Evolutionary conservation across 1,140 invertebrate genomes (phyloP).

Genomic region (Apis cerana): DNA sequence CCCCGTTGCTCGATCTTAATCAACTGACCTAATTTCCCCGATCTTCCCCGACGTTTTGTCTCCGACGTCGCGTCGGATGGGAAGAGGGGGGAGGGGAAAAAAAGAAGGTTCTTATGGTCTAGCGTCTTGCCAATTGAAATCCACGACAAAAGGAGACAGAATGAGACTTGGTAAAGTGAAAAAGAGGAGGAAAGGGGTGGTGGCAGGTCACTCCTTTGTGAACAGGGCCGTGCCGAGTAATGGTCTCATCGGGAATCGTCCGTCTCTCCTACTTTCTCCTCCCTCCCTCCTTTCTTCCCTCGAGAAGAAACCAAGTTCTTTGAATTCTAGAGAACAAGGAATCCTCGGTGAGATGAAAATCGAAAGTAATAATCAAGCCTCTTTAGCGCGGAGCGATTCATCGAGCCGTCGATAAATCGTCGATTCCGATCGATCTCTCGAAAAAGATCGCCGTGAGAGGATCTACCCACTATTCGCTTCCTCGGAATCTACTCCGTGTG

Average conservation of each 20-base stretch:
- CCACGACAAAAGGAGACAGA: conserved; percentile 57
- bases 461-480: neutral
- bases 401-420: neutral
- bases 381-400: neutral
- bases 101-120: conserved; percentile 20
- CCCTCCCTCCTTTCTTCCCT: neutral
- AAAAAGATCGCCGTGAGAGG: neutral
- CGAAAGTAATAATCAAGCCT: conserved; percentile 20
- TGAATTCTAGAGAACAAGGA: neutral
- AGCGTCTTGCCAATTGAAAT: conserved; percentile 62
- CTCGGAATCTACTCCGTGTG: neutral
- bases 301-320: neutral
- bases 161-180: conserved; percentile 30
- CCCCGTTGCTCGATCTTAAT: conserved; percentile 30
- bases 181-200: neutral
- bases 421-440: neutral
- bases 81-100: neutral
- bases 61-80: neutral
- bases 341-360: conserved; percentile 7
- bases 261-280: neutral
- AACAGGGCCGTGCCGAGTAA: conserved; percentile 30
- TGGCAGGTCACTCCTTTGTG: conserved; percentile 48
- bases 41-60: neutral
- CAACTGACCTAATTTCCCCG: conserved; percentile 54
- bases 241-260: conserved; percentile 39